Evolutionary conservation across 1,140 invertebrate species (phyloP), one percentile per base, ranked within the genome.

Genomic region (Apis cerana): DNA sequence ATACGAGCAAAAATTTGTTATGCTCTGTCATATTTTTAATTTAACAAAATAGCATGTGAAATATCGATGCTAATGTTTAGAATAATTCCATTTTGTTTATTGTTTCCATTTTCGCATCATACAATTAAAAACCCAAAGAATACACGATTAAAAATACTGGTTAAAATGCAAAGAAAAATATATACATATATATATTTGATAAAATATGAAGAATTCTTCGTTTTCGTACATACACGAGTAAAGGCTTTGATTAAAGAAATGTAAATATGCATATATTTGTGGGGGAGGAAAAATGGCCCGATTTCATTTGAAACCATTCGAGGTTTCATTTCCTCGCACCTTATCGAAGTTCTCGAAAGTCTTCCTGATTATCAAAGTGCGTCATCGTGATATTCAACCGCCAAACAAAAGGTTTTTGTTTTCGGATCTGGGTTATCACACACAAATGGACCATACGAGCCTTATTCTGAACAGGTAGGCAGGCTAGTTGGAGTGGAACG

Each of bases 391-490:
- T 87, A 87, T 68, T 62, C 75, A 77, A 62, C 76, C 52, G 61
- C 52, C 79, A 82, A 76, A 87, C 81, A 87, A 88, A 76, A 72
- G 77, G 72, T 87, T 89, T 87, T 87, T 89, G 79, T 90, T 79
- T 83, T 82, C 68, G 71, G 69, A 90, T 90, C 88, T 90, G 54
- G 89, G 89, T 89, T 90, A 90, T 88, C 89, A 74, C 62, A 43
- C 33, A 80, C 75, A 83, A 80, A 85, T 72, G 80, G 76, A 80
- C 82, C 77, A 61, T 52, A 68, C 67, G 58, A 23, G 61, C 69
- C 83, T 80, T 70, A 68, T 78, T 84, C 71, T 61, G 76, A 59
- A 75, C 56, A 19, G 9, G 50, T 54, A 52, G 65, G 15, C 78
- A 64, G 19, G 65, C 69, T 21, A 58, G 64, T 79, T 78, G 33